These are phyloP conservation scores for Elmis aenea DNA, from an alignment of 2,888 invertebrate genomes.

Conservation along the genomic window DNA sequence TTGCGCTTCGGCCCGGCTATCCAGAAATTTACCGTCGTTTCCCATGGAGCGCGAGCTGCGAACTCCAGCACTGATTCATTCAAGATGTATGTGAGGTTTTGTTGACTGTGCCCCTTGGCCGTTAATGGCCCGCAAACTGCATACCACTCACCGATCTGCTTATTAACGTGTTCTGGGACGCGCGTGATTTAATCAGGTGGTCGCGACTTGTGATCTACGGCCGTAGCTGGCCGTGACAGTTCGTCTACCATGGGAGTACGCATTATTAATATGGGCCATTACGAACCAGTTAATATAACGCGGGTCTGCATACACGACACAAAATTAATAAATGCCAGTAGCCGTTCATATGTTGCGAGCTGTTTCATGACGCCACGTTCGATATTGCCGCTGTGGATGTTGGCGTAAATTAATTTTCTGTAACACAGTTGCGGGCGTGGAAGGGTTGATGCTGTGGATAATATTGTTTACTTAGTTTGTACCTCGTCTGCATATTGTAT, in stretches of 20 bases:
- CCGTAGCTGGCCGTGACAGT: conserved; percentile 26
- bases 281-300: conserved; percentile 15
- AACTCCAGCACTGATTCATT: conserved; percentile 16
- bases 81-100: conserved; percentile 13
- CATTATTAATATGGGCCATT: conserved; percentile 21
- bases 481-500: too few species aligned
- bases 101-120: conserved; percentile 8
- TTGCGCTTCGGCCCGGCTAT: conserved; percentile 15
- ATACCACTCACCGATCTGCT: conserved; percentile 16
- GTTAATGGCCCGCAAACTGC: conserved; percentile 10
- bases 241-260: conserved; percentile 24
- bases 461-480: too few species aligned
- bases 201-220: conserved; percentile 17
- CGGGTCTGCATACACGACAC: conserved; percentile 14
- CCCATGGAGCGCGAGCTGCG: conserved; percentile 15
- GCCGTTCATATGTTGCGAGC: conserved; percentile 11
- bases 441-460: too few species aligned
- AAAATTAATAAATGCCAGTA: conserved; percentile 20
- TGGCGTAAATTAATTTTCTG: too few species aligned
- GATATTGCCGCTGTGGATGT: too few species aligned
- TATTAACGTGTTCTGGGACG: conserved; percentile 15
- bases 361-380: conserved; percentile 3
- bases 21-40: conserved; percentile 18
- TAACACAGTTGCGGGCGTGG: too few species aligned
- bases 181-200: conserved; percentile 17